Conservation (phyloP, 2,797 vertebrate species). For the Onychomys leucogaster region DNA sequence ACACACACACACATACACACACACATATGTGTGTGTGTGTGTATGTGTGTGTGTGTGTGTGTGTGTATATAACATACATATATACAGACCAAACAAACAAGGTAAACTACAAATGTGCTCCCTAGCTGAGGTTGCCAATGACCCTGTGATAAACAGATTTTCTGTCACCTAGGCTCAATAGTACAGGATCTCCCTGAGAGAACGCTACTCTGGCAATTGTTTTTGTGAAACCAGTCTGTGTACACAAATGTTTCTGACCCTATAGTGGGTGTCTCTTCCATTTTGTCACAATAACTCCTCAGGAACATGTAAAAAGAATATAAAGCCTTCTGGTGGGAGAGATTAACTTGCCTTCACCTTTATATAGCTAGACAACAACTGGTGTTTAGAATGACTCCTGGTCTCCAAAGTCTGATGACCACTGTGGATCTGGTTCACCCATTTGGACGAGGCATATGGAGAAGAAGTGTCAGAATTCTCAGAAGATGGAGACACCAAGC, state of each 20-base stretch:
- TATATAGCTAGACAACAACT: not conserved
- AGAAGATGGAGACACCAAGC: not conserved
- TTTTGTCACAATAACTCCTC: too few relatives aligned
- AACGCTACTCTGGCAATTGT: not conserved
- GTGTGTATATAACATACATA: too few relatives aligned
- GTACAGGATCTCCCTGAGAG: not conserved
- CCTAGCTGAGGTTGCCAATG: not conserved
- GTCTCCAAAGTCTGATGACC: not conserved
- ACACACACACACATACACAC: too few relatives aligned
- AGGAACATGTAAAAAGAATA: too few relatives aligned
- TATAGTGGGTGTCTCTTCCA: fast-evolving
- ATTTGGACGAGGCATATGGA: fast-evolving
- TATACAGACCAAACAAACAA: not conserved
- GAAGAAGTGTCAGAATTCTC: not conserved
- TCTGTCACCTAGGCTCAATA: not conserved
- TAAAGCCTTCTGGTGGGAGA: not conserved
- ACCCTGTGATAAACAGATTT: not conserved
- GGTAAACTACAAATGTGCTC: not conserved
- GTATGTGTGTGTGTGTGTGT: too few relatives aligned
- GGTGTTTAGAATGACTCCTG: not conserved
- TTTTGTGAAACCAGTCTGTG: not conserved
- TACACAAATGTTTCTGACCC: not conserved
- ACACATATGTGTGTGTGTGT: too few relatives aligned
- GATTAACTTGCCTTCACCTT: not conserved
- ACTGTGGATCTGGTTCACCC: not conserved